Percentiles rank a stretch among this genome's conserved stretches.
Evolutionary conservation across 2,888 invertebrate species (phyloP).

Genomic region (Frankliniella fusca): DNA sequence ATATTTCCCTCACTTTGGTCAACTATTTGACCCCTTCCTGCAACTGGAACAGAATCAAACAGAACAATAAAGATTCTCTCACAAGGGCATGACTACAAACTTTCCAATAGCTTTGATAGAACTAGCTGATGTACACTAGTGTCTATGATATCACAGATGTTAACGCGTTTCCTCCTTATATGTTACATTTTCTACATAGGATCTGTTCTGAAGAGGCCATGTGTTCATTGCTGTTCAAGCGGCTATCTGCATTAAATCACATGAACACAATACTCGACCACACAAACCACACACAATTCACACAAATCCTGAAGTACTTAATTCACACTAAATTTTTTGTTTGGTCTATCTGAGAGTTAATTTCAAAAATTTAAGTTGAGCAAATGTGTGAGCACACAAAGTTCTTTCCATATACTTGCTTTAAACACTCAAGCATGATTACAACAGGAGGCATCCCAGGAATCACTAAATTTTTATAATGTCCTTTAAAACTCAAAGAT

Average conservation of each 20-base stretch:
- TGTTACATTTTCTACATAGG: background rate
- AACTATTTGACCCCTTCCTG: conserved; percentile 4
- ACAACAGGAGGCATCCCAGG: background rate
- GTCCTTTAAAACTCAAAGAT: background rate
- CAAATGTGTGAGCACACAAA: conserved; percentile 22
- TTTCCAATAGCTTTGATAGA: background rate
- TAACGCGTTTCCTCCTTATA: conserved; percentile 2
- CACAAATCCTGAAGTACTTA: background rate
- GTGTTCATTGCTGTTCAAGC: background rate
- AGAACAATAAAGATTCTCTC: conserved; percentile 7
- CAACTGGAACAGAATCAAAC: conserved; percentile 8
- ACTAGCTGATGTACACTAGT: conserved; percentile 18
- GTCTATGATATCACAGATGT: conserved; percentile 19
- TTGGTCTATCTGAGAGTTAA: background rate
- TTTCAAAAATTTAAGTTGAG: background rate
- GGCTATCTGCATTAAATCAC: background rate
- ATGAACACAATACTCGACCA: background rate
- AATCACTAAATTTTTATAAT: background rate
- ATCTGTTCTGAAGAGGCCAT: conserved; percentile 12
- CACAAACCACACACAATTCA: background rate
- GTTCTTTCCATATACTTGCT: background rate
- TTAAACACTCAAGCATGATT: background rate
- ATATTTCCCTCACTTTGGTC: conserved; percentile 12
- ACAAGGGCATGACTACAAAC: background rate
- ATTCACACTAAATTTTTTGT: background rate